phyloP scores from a whole-genome alignment of 2,888 invertebrate genomes.

The Helleia helle region DNA sequence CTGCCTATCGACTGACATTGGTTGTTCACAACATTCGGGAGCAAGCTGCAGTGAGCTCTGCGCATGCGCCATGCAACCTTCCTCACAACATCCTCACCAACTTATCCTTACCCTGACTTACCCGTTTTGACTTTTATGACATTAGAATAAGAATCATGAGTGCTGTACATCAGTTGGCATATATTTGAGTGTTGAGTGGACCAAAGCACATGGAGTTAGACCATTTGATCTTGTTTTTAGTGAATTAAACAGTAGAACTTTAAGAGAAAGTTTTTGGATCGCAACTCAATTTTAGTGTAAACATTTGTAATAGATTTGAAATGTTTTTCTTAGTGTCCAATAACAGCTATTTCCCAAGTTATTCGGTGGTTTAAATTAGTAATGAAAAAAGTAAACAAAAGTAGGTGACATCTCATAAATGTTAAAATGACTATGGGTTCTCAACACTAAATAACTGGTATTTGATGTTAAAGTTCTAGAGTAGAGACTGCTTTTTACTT shows the following conservation, averaged over 20 bases:
- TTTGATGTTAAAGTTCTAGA: too few relatives aligned
- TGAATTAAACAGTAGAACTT: conserved; percentile 18
- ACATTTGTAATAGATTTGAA: too few relatives aligned
- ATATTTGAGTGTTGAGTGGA: conserved; percentile 14
- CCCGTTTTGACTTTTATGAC: conserved; percentile 26
- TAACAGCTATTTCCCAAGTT: too few relatives aligned
- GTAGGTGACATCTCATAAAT: too few relatives aligned
- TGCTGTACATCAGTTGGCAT: conserved; percentile 11
- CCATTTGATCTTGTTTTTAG: conserved; percentile 19
- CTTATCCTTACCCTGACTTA: conserved; percentile 20
- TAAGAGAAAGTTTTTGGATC: too few relatives aligned
- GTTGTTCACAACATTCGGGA: conserved; percentile 37
- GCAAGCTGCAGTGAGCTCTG: conserved; percentile 50
- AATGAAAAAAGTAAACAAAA: too few relatives aligned
- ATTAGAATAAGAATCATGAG: conserved; percentile 19
- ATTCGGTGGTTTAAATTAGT: too few relatives aligned
- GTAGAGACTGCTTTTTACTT: too few relatives aligned
- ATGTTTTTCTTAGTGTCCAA: too few relatives aligned
- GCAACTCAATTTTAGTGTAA: too few relatives aligned
- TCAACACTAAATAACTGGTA: too few relatives aligned
- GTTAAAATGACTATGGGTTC: too few relatives aligned
- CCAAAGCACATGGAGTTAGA: conserved; percentile 22
- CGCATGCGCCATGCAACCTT: conserved; percentile 57
- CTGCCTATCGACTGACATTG: conserved; percentile 59
- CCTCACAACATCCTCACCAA: conserved; percentile 35